These are phyloP conservation scores for Sphyrna mokarran DNA, from an alignment of 2,113 vertebrate genomes.

Conservation along the genomic window DNA sequence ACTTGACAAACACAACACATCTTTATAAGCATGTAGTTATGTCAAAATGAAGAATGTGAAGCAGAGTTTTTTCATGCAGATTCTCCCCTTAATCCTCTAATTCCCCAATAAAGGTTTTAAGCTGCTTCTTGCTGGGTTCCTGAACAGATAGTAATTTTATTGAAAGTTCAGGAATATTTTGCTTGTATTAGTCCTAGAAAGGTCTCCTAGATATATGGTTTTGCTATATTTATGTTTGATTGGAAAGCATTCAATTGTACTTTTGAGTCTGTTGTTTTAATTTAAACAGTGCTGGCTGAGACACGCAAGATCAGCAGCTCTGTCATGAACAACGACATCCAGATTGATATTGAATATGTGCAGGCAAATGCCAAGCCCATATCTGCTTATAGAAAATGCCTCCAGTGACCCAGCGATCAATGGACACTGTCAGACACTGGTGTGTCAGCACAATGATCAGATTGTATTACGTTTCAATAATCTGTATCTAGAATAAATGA, in stretches of 20 bases:
- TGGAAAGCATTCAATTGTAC: not conserved
- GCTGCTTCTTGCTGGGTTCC: not conserved
- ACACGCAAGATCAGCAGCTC: not conserved
- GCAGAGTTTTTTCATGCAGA: not conserved
- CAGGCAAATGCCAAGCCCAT: not conserved
- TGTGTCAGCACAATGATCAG: not conserved
- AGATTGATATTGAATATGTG: slow-evolving; percentile 24
- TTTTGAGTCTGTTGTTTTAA: not conserved
- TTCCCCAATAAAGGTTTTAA: not conserved
- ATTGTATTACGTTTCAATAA: not conserved
- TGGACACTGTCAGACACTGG: slow-evolving; percentile 5
- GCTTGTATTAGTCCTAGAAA: not conserved
- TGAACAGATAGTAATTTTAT: not conserved
- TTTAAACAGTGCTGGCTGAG: not conserved
- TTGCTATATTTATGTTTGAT: not conserved
- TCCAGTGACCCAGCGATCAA: not conserved
- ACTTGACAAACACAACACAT: not conserved
- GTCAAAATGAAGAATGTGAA: not conserved
- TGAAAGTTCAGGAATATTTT: not conserved
- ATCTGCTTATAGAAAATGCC: slow-evolving; percentile 8
- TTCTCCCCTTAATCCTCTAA: not conserved
- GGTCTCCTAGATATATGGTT: not conserved
- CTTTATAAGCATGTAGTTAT: not conserved
- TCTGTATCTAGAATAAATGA: not conserved
- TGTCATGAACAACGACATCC: not conserved